Evolutionary conservation across 1,140 invertebrate genomes (phyloP), one percentile per base, ranked within the genome.

Genomic region (Apocrypta bakeri): DNA sequence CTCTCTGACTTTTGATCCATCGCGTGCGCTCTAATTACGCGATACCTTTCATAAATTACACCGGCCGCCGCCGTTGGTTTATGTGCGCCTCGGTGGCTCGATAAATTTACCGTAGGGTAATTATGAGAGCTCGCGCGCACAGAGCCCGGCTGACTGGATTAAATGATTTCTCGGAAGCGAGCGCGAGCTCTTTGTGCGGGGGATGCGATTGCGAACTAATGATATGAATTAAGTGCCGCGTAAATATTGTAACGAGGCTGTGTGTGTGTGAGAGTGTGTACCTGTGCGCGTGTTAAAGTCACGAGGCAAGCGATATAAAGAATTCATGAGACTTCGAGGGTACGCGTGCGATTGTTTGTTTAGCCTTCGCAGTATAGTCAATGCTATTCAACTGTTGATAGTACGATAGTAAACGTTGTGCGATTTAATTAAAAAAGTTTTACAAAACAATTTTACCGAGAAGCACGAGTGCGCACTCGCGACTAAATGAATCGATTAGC

Each of bases 1-100:
- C 69, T 9, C 27, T n/a, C 69, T n/a, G 71, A 48, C 81, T 71
- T 82, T 78, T 78, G 68, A 78, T 82, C 75, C 74, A 82, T 82
- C 81, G 75, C 81, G 81, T 82, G 81, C 74, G 64, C 64, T 76
- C 80, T 82, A 82, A 82, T 82, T 82, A 72, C 64, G 25, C 63
- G 64, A 82, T 74, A 31, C 27, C 72, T 81, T 81, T 81, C 72
- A 81, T 81, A 81, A 81, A 81, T 81, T 73, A 74, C 69, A 33
- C 56, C 2, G 61, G 48, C 48, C 17, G 17, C 40, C 37, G 76
- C 40, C 25, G 63, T 69, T 56, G 37, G 12, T 81, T 81, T 73
- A 66, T 74, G 79, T 9, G n/a, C 24, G 31, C 66, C 68, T 17
- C 68, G 42, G 33, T 25, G 56, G 56, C 29, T 48, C 72, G 25